These are phyloP conservation scores for Allolobophora icterica DNA, from an alignment of 2,888 invertebrate genomes.

Conservation along the genomic window DNA sequence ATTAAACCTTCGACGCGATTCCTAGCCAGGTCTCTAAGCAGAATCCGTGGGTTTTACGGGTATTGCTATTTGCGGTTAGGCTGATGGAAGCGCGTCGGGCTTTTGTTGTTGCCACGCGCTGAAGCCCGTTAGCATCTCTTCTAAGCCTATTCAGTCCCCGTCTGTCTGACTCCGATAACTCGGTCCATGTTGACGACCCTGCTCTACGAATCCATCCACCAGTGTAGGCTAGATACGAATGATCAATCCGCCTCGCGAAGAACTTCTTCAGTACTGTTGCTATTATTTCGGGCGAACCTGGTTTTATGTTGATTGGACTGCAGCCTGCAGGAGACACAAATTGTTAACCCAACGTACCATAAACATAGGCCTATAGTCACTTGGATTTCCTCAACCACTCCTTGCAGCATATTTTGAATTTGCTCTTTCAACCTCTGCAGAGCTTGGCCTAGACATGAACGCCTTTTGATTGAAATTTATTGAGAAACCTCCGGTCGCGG, in stretches of 20 bases:
- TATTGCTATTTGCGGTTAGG: not conserved
- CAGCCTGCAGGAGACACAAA: not conserved
- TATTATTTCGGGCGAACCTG: not conserved
- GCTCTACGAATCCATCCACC: not conserved
- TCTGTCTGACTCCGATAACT: slow-evolving; percentile 7
- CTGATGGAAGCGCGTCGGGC: not conserved
- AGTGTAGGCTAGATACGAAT: not conserved
- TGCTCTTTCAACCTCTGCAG: too few species aligned
- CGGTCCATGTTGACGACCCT: not conserved
- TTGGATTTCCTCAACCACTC: not conserved
- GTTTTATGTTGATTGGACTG: not conserved
- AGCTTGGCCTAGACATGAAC: too few species aligned
- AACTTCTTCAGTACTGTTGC: not conserved
- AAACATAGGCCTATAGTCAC: too few species aligned
- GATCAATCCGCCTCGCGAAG: not conserved
- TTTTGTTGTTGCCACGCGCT: slow-evolving; percentile 6
- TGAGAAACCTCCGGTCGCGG: too few species aligned
- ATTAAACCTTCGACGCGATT: not conserved
- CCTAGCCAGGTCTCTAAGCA: not conserved
- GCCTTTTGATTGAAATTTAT: too few species aligned
- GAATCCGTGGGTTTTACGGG: not conserved
- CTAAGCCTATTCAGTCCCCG: not conserved
- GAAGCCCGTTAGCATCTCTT: not conserved
- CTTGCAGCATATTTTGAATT: not conserved
- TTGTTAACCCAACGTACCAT: not conserved